Conservation (phyloP, 2,797 vertebrate genomes). For the Phrynocephalus vlangalii region DNA sequence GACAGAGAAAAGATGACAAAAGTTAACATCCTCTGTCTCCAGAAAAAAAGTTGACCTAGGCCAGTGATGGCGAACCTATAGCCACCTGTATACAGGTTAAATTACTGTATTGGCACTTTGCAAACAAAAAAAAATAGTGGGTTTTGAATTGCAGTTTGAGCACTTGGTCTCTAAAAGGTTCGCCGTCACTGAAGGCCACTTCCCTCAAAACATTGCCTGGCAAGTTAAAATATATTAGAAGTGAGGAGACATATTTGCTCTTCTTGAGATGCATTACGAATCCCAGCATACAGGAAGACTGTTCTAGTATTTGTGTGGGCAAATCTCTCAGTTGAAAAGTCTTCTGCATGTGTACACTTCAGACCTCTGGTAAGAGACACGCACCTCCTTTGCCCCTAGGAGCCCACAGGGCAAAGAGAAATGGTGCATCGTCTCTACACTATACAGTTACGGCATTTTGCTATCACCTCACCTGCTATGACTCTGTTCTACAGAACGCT, state of each 20-base stretch:
- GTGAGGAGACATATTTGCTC: neutral
- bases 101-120: too few relatives aligned
- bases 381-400: neutral
- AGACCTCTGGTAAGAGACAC: neutral
- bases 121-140: too few relatives aligned
- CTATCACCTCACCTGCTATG: too few relatives aligned
- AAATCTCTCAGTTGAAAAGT: neutral
- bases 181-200: too few relatives aligned
- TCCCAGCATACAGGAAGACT: neutral
- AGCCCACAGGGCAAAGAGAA: neutral
- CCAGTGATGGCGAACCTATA: too few relatives aligned
- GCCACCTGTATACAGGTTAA: too few relatives aligned
- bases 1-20: neutral
- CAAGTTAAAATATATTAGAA: neutral
- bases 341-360: neutral
- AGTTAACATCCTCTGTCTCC: neutral
- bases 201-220: neutral
- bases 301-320: neutral
- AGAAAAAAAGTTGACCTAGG: neutral
- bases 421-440: neutral
- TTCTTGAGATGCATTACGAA: neutral
- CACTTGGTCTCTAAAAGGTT: too few relatives aligned
- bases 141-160: too few relatives aligned
- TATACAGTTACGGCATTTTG: too few relatives aligned
- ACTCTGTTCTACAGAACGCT: too few relatives aligned